Conservation (phyloP, 2,113 vertebrate species). For the Bagarius yarrelli region DNA sequence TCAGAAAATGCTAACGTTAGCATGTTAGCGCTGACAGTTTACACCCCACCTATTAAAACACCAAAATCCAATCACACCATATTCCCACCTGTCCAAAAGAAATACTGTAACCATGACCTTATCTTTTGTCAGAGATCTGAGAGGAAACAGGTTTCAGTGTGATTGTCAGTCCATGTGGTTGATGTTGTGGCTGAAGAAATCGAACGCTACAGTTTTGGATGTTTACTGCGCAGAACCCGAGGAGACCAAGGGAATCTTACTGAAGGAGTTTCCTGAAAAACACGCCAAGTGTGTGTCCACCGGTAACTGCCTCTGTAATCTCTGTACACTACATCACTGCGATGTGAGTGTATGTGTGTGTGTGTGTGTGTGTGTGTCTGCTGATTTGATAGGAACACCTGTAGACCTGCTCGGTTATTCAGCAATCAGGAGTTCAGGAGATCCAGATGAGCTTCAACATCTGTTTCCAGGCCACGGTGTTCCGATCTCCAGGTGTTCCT, state of each 20-base stretch:
- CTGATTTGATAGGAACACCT: not conserved
- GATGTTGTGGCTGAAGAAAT: slow-evolving; percentile 95
- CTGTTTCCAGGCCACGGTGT: no score
- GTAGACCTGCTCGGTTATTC: not conserved
- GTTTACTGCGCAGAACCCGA: slow-evolving; percentile 84
- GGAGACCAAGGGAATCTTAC: slow-evolving; percentile 88
- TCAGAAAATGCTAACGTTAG: no score
- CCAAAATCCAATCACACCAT: no score
- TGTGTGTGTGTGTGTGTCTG: no score
- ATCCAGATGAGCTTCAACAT: no score
- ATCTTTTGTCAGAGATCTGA: slow-evolving; percentile 79
- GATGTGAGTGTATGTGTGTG: not conserved
- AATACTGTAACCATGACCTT: no score
- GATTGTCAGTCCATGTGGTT: slow-evolving; percentile 96
- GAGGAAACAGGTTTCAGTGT: slow-evolving; percentile 94
- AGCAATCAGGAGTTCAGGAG: no score
- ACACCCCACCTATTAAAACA: no score
- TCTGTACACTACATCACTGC: not conserved
- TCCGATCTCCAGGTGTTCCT: no score
- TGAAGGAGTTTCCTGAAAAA: slow-evolving; percentile 86
- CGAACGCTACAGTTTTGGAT: slow-evolving; percentile 93
- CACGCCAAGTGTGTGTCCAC: slow-evolving; percentile 89
- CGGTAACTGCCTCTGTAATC: slow-evolving; percentile 68
- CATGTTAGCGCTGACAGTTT: no score
- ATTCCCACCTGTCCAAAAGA: no score